Evolutionary conservation across 1,140 invertebrate species (phyloP).

Genomic region (Branchinecta lynchi): DNA sequence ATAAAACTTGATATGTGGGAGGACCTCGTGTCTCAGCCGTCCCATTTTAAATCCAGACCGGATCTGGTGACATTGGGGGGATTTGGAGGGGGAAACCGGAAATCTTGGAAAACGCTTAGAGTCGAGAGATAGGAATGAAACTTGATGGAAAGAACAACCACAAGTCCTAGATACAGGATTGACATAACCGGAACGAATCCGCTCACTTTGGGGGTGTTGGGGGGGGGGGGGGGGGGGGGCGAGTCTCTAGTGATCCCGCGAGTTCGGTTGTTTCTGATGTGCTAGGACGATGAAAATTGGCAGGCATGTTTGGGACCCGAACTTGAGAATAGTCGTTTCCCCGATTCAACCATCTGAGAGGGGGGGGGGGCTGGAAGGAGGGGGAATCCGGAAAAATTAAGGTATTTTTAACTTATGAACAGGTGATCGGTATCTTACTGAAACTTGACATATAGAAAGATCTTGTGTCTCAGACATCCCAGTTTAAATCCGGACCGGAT

Average conservation of each 20-base stretch:
- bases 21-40: too few relatives aligned
- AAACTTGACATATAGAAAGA: background rate
- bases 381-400: constrained; percentile 2
- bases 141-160: too few relatives aligned
- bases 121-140: too few relatives aligned
- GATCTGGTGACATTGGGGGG: too few relatives aligned
- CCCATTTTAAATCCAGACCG: too few relatives aligned
- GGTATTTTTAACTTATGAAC: constrained; percentile 10
- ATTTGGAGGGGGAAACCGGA: too few relatives aligned
- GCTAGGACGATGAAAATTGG: constrained; percentile 5
- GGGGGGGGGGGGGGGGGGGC: too few relatives aligned
- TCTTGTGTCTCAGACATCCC: background rate
- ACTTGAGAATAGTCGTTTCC: constrained; percentile 1
- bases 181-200: too few relatives aligned
- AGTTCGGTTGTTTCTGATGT: background rate
- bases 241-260: background rate
- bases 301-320: background rate
- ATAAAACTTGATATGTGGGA: too few relatives aligned
- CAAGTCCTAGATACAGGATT: too few relatives aligned
- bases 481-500: background rate
- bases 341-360: constrained; percentile 8
- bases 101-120: too few relatives aligned
- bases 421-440: constrained; percentile 5
- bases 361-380: background rate
- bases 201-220: too few relatives aligned